These are phyloP conservation scores for Heterochromis multidens DNA, from an alignment of 2,113 vertebrate genomes.

Conservation along the genomic window DNA sequence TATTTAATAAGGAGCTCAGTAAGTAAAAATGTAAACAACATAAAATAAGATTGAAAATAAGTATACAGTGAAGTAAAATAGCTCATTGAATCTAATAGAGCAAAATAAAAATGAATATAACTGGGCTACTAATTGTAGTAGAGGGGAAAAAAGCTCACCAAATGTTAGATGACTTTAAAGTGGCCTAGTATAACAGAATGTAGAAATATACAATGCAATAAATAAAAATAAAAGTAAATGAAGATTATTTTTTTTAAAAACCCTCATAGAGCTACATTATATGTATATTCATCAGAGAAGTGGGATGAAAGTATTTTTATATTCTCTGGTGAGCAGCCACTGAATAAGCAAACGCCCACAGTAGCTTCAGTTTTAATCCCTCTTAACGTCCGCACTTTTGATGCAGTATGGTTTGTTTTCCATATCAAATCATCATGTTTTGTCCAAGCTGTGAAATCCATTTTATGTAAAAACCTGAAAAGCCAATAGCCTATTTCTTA, in stretches of 20 bases:
- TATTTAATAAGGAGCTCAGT: no score
- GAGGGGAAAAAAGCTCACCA: background rate
- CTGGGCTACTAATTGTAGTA: background rate
- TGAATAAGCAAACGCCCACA: background rate
- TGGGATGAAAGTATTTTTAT: background rate
- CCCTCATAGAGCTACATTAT: background rate
- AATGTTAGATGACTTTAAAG: background rate
- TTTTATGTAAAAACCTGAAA: background rate
- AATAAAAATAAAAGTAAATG: background rate
- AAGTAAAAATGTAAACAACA: background rate
- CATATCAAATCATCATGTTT: background rate
- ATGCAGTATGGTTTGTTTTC: background rate
- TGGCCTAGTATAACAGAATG: background rate
- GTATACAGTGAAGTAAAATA: background rate
- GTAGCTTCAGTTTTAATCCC: background rate
- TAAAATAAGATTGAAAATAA: background rate
- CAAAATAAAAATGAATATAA: background rate
- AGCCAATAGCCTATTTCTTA: background rate
- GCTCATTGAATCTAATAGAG: background rate
- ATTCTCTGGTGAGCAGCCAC: background rate
- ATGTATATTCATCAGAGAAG: background rate
- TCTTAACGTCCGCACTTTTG: background rate
- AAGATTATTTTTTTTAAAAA: fast-evolving
- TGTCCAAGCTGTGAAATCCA: background rate
- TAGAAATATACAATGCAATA: background rate